These are phyloP conservation scores for Marronus borbonicus DNA, from an alignment of 2,888 invertebrate genomes.

Conservation along the genomic window DNA sequence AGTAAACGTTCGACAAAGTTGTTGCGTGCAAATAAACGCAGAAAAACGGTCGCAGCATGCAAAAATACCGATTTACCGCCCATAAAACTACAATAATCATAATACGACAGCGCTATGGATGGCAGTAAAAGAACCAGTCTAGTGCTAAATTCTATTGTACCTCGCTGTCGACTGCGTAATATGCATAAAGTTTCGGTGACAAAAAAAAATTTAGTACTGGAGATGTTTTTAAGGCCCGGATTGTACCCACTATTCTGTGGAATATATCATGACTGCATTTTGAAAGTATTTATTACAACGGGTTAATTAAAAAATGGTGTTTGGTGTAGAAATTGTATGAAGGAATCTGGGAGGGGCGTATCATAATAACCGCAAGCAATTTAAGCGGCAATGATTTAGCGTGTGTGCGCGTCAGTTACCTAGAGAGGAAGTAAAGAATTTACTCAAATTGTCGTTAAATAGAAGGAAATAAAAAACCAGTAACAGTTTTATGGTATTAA, in stretches of 20 bases:
- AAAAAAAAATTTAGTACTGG: neutral
- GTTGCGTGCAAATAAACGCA: constrained; percentile 26
- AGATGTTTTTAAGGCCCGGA: neutral
- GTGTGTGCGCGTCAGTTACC: neutral
- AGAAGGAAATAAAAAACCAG: neutral
- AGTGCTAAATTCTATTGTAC: constrained; percentile 28
- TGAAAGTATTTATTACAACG: neutral
- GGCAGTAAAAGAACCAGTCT: constrained; percentile 18
- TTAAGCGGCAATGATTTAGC: constrained; percentile 12
- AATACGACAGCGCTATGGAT: constrained; percentile 13
- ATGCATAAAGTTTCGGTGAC: neutral
- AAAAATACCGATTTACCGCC: constrained; percentile 30
- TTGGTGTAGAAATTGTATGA: neutral
- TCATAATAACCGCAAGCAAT: constrained; percentile 17
- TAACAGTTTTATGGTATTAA: neutral
- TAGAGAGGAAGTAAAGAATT: constrained; percentile 15
- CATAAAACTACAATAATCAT: constrained; percentile 30
- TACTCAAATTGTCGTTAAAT: neutral
- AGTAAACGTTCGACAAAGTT: constrained; percentile 22
- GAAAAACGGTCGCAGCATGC: neutral
- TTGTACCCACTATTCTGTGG: neutral
- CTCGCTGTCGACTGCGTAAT: constrained; percentile 7
- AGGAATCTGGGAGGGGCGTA: neutral
- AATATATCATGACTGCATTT: neutral
- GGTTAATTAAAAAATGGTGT: neutral